These are phyloP conservation scores for Mola mola DNA, from an alignment of 2,113 vertebrate genomes.

Conservation along the genomic window DNA sequence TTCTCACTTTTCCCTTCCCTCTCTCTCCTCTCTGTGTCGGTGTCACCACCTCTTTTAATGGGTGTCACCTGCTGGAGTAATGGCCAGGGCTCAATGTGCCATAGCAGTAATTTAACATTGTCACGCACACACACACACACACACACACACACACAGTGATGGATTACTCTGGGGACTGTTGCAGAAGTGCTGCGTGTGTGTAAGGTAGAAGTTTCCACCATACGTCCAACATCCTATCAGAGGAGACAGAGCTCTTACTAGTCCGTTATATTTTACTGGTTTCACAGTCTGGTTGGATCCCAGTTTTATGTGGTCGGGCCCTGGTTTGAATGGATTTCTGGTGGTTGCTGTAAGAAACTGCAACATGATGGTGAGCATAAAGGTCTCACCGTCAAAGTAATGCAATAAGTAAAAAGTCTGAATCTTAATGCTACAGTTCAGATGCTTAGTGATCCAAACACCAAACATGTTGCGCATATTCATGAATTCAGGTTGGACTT, in stretches of 20 bases:
- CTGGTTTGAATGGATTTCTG: neutral
- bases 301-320: neutral
- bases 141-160: slow-evolving; percentile 54
- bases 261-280: slow-evolving; percentile 20
- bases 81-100: slow-evolving; percentile 71
- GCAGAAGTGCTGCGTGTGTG: slow-evolving; percentile 58
- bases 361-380: slow-evolving; percentile 22
- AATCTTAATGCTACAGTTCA: too few species aligned
- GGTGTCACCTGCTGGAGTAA: slow-evolving; percentile 72
- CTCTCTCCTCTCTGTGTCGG: slow-evolving; percentile 41
- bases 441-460: too few species aligned
- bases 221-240: slow-evolving; percentile 5
- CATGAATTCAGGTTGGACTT: too few species aligned
- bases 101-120: slow-evolving; percentile 77
- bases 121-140: slow-evolving; percentile 42
- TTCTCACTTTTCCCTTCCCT: neutral
- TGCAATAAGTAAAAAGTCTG: too few species aligned
- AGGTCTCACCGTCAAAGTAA: too few species aligned
- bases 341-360: slow-evolving; percentile 29
- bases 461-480: too few species aligned
- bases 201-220: slow-evolving; percentile 39
- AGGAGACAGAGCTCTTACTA: neutral
- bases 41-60: slow-evolving; percentile 74
- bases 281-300: slow-evolving; percentile 11
- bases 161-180: slow-evolving; percentile 63